A percentile compares a stretch with the other conserved stretches of the same genome.
phyloP scores from a whole-genome alignment of 2,888 invertebrate genomes.

The Axea sp. region DNA sequence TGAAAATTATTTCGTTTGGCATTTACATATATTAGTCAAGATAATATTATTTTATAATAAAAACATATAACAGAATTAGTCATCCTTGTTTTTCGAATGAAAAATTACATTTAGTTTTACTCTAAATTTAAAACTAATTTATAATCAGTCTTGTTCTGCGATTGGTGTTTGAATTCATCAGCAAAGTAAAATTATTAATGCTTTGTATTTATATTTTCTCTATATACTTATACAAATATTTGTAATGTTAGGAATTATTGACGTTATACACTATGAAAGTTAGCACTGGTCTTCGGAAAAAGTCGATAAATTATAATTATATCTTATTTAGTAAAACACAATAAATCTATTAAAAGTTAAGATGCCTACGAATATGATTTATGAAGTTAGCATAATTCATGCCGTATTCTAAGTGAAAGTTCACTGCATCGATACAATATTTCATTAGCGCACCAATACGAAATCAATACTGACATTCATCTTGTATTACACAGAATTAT shows the following conservation, averaged over 20 bases:
- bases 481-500: slow-evolving; percentile 53
- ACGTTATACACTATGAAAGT: slow-evolving; percentile 10
- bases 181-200: too few relatives aligned
- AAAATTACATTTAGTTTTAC: too few relatives aligned
- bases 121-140: too few relatives aligned
- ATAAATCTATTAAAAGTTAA: slow-evolving; percentile 60
- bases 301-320: slow-evolving; percentile 56
- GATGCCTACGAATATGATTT: slow-evolving; percentile 42
- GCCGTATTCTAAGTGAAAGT: slow-evolving; percentile 61
- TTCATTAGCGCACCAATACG: slow-evolving; percentile 59
- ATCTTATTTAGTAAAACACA: slow-evolving; percentile 48
- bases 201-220: too few relatives aligned
- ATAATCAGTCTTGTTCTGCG: too few relatives aligned
- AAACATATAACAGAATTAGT: too few relatives aligned
- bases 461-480: slow-evolving; percentile 58
- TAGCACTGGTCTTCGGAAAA: slow-evolving; percentile 42
- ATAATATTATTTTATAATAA: too few relatives aligned
- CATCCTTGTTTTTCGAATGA: too few relatives aligned
- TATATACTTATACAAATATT: too few relatives aligned
- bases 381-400: slow-evolving; percentile 55
- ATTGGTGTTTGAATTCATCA: too few relatives aligned
- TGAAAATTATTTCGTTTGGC: too few relatives aligned
- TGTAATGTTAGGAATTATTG: slow-evolving; percentile 1
- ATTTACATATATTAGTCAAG: too few relatives aligned
- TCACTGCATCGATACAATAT: slow-evolving; percentile 61